Percentiles rank a stretch among this genome's conserved stretches.
phyloP scores from a whole-genome alignment of 2,113 vertebrate genomes.

The Neofelis nebulosa region DNA sequence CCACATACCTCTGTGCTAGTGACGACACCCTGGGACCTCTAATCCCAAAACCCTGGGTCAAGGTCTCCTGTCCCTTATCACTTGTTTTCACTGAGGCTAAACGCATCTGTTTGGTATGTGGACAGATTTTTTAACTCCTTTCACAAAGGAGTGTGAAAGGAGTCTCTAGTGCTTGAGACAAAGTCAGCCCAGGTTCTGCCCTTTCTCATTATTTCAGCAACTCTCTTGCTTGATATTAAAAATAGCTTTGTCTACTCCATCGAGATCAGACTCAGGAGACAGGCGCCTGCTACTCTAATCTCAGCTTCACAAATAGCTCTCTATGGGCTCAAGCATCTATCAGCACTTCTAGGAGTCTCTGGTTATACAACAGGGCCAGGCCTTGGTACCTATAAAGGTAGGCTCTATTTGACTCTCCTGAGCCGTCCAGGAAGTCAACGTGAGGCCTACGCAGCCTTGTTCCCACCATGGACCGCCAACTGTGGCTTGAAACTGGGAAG shows the following conservation, averaged over 20 bases:
- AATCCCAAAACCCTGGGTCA: slow-evolving; percentile 50
- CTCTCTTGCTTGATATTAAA: slow-evolving; percentile 73
- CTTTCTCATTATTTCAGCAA: slow-evolving; percentile 69
- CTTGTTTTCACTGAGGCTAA: slow-evolving; percentile 45
- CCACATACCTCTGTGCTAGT: neutral
- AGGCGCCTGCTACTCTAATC: slow-evolving; percentile 74
- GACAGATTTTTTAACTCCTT: slow-evolving; percentile 58
- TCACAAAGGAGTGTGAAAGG: neutral
- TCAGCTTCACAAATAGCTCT: slow-evolving; percentile 71
- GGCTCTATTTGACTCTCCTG: neutral
- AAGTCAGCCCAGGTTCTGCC: slow-evolving; percentile 59
- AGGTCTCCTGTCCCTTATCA: slow-evolving; percentile 57
- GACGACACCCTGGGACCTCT: neutral
- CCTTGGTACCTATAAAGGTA: neutral
- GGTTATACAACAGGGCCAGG: slow-evolving; percentile 30
- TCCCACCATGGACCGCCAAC: neutral
- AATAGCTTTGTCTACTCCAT: slow-evolving; percentile 70
- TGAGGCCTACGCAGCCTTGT: neutral
- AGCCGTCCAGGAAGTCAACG: neutral
- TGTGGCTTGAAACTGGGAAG: neutral
- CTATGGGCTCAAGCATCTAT: slow-evolving; percentile 50
- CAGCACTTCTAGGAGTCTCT: slow-evolving; percentile 69
- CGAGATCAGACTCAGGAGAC: slow-evolving; percentile 66
- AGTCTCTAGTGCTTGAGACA: slow-evolving; percentile 49
- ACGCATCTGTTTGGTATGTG: neutral